Percentiles rank a stretch among this genome's conserved stretches.
Evolutionary conservation across 2,888 invertebrate species (phyloP).

Genomic region (Hanleya hanleyi): DNA sequence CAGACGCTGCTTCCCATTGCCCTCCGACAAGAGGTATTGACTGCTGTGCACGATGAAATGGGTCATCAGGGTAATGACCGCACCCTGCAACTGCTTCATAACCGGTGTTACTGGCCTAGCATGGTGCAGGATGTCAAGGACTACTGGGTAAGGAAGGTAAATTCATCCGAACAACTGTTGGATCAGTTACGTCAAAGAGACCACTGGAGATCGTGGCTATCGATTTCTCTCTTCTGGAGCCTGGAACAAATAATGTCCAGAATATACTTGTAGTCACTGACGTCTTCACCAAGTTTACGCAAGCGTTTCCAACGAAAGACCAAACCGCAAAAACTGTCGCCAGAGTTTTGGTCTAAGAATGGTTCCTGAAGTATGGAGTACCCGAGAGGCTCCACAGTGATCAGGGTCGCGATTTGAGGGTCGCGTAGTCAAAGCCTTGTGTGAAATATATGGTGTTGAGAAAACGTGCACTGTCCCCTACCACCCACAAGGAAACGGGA

Average conservation of each 20-base stretch:
- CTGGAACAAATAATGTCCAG: not conserved
- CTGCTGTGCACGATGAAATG: not conserved
- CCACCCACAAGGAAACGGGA: slow-evolving; percentile 40
- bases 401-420: slow-evolving; percentile 42
- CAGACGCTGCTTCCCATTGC: not conserved
- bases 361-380: slow-evolving; percentile 42
- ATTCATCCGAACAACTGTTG: not conserved
- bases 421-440: slow-evolving; percentile 32
- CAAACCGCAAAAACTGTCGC: slow-evolving; percentile 41
- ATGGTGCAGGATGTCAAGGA: not conserved
- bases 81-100: too few species aligned
- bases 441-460: slow-evolving; percentile 32
- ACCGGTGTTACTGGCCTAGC: not conserved
- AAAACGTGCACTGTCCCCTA: slow-evolving; percentile 41
- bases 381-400: slow-evolving; percentile 40
- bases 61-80: too few species aligned
- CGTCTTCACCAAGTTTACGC: slow-evolving; percentile 42
- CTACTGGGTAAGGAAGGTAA: not conserved
- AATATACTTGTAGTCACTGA: slow-evolving; percentile 1
- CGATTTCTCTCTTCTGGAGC: not conserved
- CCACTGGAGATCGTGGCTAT: not conserved
- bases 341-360: slow-evolving; percentile 35
- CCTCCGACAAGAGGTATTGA: not conserved
- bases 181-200: not conserved
- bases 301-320: slow-evolving; percentile 39